phyloP scores from a whole-genome alignment of 2,797 vertebrate species.

The Salarias fasciatus region DNA sequence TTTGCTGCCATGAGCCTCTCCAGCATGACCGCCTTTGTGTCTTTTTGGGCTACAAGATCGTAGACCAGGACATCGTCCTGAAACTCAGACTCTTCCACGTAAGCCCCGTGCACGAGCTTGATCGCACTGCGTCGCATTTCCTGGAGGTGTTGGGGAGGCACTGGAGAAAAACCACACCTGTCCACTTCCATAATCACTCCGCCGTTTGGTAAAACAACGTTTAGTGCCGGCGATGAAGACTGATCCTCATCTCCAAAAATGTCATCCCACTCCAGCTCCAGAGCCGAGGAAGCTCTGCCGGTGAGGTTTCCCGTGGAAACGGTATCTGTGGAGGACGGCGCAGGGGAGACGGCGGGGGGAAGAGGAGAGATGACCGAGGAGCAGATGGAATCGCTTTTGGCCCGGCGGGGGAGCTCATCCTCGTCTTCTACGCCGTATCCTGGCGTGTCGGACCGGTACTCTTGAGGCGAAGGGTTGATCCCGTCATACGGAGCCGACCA shows the following conservation, averaged over 20 bases:
- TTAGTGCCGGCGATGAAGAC: not conserved
- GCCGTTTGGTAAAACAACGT: not conserved
- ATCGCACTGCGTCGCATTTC: conserved; percentile 91
- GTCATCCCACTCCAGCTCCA: conserved; percentile 96
- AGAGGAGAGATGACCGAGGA: conserved; percentile 39
- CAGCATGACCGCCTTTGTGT: conserved; percentile 69
- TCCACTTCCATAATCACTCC: not conserved
- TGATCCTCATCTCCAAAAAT: conserved; percentile 79
- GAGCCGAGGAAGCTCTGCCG: conserved; percentile 54
- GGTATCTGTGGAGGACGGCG: conserved; percentile 54
- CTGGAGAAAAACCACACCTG: not conserved
- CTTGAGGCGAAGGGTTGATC: conserved; percentile 81
- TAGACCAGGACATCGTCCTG: conserved; percentile 94
- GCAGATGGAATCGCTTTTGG: conserved; percentile 41
- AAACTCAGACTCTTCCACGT: conserved; percentile 93
- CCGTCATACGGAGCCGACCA: conserved; percentile 96
- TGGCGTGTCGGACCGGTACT: conserved; percentile 53
- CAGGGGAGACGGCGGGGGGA: conserved; percentile 34
- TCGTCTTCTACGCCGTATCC: conserved; percentile 38
- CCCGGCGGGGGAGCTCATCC: conserved; percentile 20
- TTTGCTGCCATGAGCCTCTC: conserved; percentile 58
- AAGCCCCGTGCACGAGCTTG: conserved; percentile 88
- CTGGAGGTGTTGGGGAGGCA: conserved; percentile 88
- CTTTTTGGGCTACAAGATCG: conserved; percentile 88
- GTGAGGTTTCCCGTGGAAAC: conserved; percentile 69